Evolutionary conservation across 35 echinoderm and acorn worm species (phyloP), one percentile per base, ranked within the genome.

Genomic region (Apostichopus californicus): DNA sequence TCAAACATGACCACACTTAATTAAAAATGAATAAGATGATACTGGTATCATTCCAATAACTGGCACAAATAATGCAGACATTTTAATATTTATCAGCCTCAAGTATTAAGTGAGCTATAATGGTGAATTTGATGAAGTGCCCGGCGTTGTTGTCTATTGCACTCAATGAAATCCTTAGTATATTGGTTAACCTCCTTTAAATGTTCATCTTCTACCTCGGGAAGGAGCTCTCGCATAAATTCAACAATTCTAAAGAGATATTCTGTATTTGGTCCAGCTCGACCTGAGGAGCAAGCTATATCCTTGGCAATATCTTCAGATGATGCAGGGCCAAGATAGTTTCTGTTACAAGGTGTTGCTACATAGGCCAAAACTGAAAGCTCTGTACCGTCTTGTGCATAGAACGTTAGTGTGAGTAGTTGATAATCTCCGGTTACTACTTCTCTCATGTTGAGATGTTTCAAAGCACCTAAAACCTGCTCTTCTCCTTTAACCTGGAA

Each of bases 171-270:
- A 73, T 72, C 9, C 60, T 72, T 89, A 34, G 86, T 89, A 7
- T 89, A 54, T 89, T 72, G 86, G 52, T 89, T 75, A 5, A 98
- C 25, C 59, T 98, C 92, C 64, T 91, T 95, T 24, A 98, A 78
- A 64, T 98, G 94, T 5, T 93, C 55, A 54, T 98, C 96, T 17
- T 78, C 60, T 14, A 90, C 96, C 57, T 93, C 96, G 5, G 96
- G 96, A 2, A 98, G 68, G 6, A 77, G 68, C 83, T 91, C 63
- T 86, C 83, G 70, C 89, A 98, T 95, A 77, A 93, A 95, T 53
- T 98, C 94, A 13, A 90, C 94, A 6, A 98, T 53, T 55, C 86
- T 87, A 83, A 95, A 95, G 8, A 97, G 65, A 78, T 97, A 97
- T 64, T 97, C 96, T 46, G 73, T 58, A 17, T 98, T 98, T 20